These are phyloP conservation scores for Drosophila sordidula DNA, from an alignment of 2,888 invertebrate species.

Conservation along the genomic window DNA sequence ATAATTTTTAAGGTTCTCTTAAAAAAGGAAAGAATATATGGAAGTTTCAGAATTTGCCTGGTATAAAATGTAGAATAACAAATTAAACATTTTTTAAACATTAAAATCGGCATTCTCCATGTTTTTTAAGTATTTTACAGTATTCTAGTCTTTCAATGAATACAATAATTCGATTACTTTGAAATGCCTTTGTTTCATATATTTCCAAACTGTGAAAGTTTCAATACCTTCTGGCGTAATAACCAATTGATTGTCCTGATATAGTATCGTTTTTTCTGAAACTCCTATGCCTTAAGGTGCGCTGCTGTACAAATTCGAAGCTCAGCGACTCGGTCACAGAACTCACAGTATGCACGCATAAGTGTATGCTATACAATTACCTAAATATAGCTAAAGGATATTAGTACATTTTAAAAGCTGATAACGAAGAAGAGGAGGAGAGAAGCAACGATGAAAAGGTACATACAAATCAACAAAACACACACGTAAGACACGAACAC, in stretches of 20 bases:
- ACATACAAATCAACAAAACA: constrained; percentile 12
- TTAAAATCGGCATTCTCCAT: no score
- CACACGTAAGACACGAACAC: constrained; percentile 1
- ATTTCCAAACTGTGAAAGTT: neutral
- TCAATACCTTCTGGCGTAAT: neutral
- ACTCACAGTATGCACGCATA: constrained; percentile 46
- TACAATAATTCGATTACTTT: neutral
- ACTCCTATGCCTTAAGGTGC: neutral
- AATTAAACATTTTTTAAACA: no score
- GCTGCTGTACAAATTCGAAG: constrained; percentile 59
- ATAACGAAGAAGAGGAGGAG: neutral
- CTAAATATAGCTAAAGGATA: constrained; percentile 54
- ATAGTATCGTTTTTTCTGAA: neutral
- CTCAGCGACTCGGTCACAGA: constrained; percentile 69
- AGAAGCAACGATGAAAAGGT: neutral
- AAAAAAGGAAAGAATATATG: neutral
- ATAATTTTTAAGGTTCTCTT: no score
- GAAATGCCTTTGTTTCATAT: neutral
- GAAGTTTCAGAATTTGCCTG: neutral
- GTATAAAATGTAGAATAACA: neutral
- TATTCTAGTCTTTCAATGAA: no score
- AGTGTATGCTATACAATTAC: constrained; percentile 59
- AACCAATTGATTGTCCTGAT: no score
- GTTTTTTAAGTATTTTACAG: no score
- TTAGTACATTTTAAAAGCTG: constrained; percentile 37